A percentile compares a stretch with the other conserved stretches of the same genome.
Conservation (phyloP, 2,797 vertebrate species). For the Phrynocephalus guinanensis region DNA sequence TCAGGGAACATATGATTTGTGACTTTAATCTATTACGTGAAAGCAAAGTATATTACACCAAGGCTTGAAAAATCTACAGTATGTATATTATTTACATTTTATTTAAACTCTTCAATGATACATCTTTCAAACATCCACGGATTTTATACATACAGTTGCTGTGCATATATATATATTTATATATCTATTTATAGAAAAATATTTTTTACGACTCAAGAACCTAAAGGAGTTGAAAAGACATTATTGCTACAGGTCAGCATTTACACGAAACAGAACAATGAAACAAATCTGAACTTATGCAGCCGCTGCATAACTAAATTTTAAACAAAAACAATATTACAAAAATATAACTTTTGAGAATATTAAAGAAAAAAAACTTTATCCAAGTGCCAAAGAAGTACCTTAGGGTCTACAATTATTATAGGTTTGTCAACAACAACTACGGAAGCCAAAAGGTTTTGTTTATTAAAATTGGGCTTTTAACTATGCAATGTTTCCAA, state of each 20-base stretch:
- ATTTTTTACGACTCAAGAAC: slow-evolving; percentile 79
- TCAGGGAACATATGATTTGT: background rate
- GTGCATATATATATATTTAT: slow-evolving; percentile 77
- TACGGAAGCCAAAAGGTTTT: slow-evolving; percentile 65
- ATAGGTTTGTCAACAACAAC: slow-evolving; percentile 67
- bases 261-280: slow-evolving; percentile 81
- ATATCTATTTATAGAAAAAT: slow-evolving; percentile 80
- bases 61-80: slow-evolving; percentile 40
- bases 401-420: slow-evolving; percentile 74
- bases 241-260: slow-evolving; percentile 85
- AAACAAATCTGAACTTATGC: slow-evolving; percentile 70
- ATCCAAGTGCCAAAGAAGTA: slow-evolving; percentile 80
- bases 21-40: slow-evolving; percentile 6
- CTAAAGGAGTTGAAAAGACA: slow-evolving; percentile 80
- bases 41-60: slow-evolving; percentile 57
- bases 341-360: slow-evolving; percentile 86
- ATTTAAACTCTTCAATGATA: slow-evolving; percentile 81
- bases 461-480: background rate
- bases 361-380: slow-evolving; percentile 71
- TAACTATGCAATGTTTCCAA: background rate
- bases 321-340: slow-evolving; percentile 77
- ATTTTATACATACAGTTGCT: slow-evolving; percentile 82
- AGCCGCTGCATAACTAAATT: slow-evolving; percentile 78
- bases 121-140: slow-evolving; percentile 75
- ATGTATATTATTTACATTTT: slow-evolving; percentile 80